These are phyloP conservation scores for Glaucidium brasilianum DNA, from an alignment of 2,113 vertebrate species.

Conservation along the genomic window DNA sequence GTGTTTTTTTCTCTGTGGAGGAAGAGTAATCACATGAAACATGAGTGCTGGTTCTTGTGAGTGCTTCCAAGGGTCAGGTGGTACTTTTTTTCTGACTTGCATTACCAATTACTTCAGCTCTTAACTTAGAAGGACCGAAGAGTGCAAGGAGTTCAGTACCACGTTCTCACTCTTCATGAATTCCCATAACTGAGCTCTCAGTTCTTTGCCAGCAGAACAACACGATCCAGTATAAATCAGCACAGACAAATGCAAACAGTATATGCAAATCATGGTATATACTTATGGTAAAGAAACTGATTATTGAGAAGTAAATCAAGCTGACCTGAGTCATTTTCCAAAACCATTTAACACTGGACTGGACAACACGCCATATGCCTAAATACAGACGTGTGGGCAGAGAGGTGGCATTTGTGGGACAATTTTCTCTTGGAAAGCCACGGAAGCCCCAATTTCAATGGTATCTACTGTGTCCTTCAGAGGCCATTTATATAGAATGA, in stretches of 20 bases:
- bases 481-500: background rate
- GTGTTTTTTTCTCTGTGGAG: background rate
- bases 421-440: background rate
- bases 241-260: background rate
- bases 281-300: background rate
- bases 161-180: background rate
- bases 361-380: background rate
- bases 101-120: background rate
- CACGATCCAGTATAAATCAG: background rate
- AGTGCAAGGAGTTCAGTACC: background rate
- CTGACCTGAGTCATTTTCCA: background rate
- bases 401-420: background rate
- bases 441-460: background rate
- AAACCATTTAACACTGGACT: background rate
- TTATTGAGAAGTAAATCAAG: background rate
- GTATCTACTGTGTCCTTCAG: background rate
- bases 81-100: background rate
- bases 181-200: background rate
- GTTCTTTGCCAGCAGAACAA: background rate
- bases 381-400: background rate
- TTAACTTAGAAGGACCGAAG: background rate
- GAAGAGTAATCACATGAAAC: background rate
- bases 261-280: background rate
- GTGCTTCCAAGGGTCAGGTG: background rate
- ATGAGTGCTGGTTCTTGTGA: background rate